Conservation (phyloP, 2,797 vertebrate species). For the Premnoplex brunnescens region DNA sequence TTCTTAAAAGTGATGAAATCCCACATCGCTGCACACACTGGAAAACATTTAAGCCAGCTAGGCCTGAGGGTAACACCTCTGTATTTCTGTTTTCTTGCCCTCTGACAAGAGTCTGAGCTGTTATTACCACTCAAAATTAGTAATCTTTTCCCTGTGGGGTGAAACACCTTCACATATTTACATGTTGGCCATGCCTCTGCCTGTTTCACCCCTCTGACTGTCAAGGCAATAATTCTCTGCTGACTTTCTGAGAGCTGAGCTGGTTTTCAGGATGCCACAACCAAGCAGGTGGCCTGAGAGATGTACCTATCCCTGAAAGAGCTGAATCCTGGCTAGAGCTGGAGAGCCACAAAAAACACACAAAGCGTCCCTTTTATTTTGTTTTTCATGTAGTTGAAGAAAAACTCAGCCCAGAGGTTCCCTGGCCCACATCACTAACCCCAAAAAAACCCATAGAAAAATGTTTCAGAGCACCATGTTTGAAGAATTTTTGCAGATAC, state of each 20-base stretch:
- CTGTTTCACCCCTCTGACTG: neutral
- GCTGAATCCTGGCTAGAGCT: neutral
- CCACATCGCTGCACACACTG: neutral
- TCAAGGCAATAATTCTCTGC: neutral
- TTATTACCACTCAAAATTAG: neutral
- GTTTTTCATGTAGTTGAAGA: neutral
- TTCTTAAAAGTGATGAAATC: neutral
- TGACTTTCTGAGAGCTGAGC: neutral
- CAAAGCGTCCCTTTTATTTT: neutral
- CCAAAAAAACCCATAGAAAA: fast-evolving
- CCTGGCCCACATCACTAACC: neutral
- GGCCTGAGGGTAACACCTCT: neutral
- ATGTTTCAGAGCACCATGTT: neutral
- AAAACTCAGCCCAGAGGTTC: neutral
- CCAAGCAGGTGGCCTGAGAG: neutral
- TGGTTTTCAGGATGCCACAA: neutral
- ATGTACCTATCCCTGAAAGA: neutral
- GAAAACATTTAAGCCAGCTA: neutral
- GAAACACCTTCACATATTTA: neutral
- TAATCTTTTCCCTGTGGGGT: neutral
- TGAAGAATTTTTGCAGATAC: neutral
- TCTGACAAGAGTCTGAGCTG: neutral
- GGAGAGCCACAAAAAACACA: neutral
- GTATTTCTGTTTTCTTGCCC: neutral
- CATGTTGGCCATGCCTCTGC: neutral